phyloP scores from a whole-genome alignment of 2,797 vertebrate genomes.

The Trachurus trachurus region DNA sequence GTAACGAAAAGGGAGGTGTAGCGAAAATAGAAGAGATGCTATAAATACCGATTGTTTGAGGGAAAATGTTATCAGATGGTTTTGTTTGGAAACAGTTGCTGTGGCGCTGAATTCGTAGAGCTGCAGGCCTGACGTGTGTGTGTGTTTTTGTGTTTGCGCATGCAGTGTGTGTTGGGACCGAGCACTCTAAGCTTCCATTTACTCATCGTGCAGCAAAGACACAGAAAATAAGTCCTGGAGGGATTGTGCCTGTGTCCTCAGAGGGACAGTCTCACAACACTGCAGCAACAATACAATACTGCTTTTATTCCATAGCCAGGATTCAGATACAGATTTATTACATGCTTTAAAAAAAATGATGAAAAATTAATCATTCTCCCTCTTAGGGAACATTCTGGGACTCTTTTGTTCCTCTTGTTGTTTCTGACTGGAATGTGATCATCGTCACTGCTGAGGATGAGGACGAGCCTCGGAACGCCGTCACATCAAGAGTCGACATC shows the following conservation, averaged over 20 bases:
- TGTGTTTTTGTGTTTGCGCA: not conserved
- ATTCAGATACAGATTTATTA: constrained; percentile 20
- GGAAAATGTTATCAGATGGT: constrained; percentile 70
- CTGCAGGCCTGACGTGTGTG: not conserved
- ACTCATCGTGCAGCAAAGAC: constrained; percentile 34
- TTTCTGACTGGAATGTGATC: constrained; percentile 18
- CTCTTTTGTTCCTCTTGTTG: constrained; percentile 22
- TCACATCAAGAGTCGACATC: constrained; percentile 9
- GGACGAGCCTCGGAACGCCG: constrained; percentile 9
- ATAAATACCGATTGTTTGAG: constrained; percentile 70
- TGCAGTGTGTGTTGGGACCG: not conserved
- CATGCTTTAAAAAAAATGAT: constrained; percentile 9
- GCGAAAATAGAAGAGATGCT: constrained; percentile 50
- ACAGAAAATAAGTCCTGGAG: constrained; percentile 37
- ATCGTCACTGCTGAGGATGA: constrained; percentile 13
- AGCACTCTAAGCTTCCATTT: constrained; percentile 28
- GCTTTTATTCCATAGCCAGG: constrained; percentile 25
- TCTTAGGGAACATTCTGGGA: constrained; percentile 29
- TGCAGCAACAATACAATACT: constrained; percentile 24
- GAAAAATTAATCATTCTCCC: constrained; percentile 37
- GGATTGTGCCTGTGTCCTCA: constrained; percentile 34
- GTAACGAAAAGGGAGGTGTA: constrained; percentile 42
- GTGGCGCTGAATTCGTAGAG: not conserved
- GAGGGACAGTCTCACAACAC: constrained; percentile 40
- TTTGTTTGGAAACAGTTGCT: constrained; percentile 51